These are phyloP conservation scores for Xanthorhoe spadicearia DNA, from an alignment of 2,888 invertebrate genomes.

Conservation along the genomic window DNA sequence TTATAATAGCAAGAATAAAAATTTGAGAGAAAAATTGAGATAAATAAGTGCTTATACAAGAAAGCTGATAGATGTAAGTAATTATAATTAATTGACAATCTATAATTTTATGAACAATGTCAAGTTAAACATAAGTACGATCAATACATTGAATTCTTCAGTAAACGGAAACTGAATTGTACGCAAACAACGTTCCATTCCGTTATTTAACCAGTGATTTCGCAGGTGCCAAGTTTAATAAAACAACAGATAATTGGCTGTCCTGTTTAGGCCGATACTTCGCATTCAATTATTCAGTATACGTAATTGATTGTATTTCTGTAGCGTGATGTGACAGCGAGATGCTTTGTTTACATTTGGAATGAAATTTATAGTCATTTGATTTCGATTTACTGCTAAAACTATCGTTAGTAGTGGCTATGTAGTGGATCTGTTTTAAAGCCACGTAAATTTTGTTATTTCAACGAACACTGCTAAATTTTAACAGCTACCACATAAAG, in stretches of 20 bases:
- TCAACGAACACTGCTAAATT: too few species aligned
- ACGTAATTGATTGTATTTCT: slow-evolving; percentile 24
- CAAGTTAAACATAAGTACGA: too few species aligned
- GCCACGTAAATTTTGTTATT: too few species aligned
- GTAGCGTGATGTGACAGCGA: slow-evolving; percentile 13
- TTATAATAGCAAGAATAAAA: too few species aligned
- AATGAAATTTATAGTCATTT: slow-evolving; percentile 11
- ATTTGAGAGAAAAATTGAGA: too few species aligned
- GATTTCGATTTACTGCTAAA: background rate
- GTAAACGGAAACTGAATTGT: background rate
- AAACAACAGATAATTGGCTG: slow-evolving; percentile 12
- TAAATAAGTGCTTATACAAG: too few species aligned
- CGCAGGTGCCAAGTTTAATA: slow-evolving; percentile 6
- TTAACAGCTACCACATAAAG: too few species aligned
- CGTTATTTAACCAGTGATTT: slow-evolving; percentile 4
- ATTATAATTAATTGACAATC: too few species aligned
- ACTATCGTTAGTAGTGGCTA: background rate
- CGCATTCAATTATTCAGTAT: slow-evolving; percentile 28
- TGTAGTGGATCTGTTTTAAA: too few species aligned
- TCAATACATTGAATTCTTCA: background rate
- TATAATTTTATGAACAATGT: too few species aligned
- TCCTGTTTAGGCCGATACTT: slow-evolving; percentile 14
- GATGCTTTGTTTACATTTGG: slow-evolving; percentile 16
- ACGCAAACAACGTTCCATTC: slow-evolving; percentile 19
- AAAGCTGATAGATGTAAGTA: too few species aligned